Base-by-base conservation (phyloP, 2,113 vertebrate species). In the Cavia porcellus region DNA sequence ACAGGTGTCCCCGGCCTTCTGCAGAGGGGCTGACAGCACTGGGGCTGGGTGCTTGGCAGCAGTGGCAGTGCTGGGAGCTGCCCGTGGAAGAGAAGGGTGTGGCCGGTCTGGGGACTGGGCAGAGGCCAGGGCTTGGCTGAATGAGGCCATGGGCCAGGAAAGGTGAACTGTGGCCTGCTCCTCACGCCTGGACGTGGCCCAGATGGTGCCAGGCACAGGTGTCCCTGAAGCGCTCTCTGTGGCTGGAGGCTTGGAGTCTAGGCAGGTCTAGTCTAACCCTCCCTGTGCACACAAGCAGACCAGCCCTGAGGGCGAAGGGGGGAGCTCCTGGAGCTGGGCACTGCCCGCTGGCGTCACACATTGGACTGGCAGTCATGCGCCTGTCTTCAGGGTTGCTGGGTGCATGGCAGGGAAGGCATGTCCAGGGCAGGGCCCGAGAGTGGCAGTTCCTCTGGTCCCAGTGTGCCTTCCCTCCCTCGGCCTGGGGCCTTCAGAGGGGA, bases 371-470 rank as follows among this genome's bases (percentile, higher is more conserved):
- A 52, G 0, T 1, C 50, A 7, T 1, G 2, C 1, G 5, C 24
- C 66, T 0, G 24, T 8, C n/a, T 13, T 22, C 42, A 3, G 50
- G 61, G 66, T 0, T 4, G 20, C 3, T 30, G 80, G 59, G 75
- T 6, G 6, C 9, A 12, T 0, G 32, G 35, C 0, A 28, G 30
- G 14, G 0, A 8, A 30, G 42, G 30, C 3, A 0, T 1, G 19
- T 61, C 42, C 17, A 52, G 45, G 55, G 25, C 19, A n/a, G 11
- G 83, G 68, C 52, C 12, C 24, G 75, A 7, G 25, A 52, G 5
- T 0, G 25, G 45, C 0, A 4, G 75, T 22, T 24, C 50, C 32
- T 6, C 35, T 10, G 35, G 30, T 6, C 7, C 15, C 47, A 30
- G 22, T 5, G 24, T 17, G 17, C 12, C n/a, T 12, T 38, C 9